Percentiles rank a stretch among this genome's conserved stretches.
These are phyloP conservation scores for Dynastes tityus DNA, from an alignment of 2,888 invertebrate genomes.

Conservation along the genomic window DNA sequence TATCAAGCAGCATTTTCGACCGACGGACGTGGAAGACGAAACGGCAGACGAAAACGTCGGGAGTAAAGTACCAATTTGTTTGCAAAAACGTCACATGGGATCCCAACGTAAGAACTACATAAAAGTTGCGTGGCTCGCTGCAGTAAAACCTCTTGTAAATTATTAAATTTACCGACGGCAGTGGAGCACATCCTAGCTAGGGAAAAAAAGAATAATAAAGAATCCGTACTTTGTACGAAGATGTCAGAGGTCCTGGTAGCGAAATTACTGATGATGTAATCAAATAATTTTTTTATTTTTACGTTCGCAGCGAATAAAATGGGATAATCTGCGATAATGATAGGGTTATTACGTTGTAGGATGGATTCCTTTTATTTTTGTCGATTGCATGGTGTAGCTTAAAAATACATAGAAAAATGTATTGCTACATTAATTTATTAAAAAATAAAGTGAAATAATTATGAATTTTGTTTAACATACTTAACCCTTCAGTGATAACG, in stretches of 20 bases:
- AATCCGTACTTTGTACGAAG: conserved; percentile 20
- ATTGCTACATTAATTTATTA: no score
- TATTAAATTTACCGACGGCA: conserved; percentile 38
- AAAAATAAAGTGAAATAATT: no score
- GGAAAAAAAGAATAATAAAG: conserved; percentile 12
- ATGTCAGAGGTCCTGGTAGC: not conserved
- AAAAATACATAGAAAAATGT: no score
- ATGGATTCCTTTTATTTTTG: not conserved
- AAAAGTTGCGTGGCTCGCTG: conserved; percentile 38
- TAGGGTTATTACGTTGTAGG: not conserved
- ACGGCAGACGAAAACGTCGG: not conserved
- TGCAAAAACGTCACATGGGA: conserved; percentile 44
- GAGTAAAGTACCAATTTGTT: conserved; percentile 44
- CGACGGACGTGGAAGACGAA: conserved; percentile 14
- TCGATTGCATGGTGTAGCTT: no score
- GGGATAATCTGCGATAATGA: not conserved
- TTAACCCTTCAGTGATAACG: no score
- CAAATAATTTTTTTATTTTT: conserved; percentile 22
- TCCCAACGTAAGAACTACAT: conserved; percentile 42
- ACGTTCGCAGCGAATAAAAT: conserved; percentile 1
- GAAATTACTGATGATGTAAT: conserved; percentile 22
- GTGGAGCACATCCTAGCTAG: not conserved
- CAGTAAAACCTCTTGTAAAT: conserved; percentile 44
- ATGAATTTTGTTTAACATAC: no score
- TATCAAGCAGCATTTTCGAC: conserved; percentile 28